Percentiles rank a stretch among this genome's conserved stretches.
These are phyloP conservation scores for Calliphora vicina DNA, from an alignment of 1,140 invertebrate genomes.

Conservation along the genomic window DNA sequence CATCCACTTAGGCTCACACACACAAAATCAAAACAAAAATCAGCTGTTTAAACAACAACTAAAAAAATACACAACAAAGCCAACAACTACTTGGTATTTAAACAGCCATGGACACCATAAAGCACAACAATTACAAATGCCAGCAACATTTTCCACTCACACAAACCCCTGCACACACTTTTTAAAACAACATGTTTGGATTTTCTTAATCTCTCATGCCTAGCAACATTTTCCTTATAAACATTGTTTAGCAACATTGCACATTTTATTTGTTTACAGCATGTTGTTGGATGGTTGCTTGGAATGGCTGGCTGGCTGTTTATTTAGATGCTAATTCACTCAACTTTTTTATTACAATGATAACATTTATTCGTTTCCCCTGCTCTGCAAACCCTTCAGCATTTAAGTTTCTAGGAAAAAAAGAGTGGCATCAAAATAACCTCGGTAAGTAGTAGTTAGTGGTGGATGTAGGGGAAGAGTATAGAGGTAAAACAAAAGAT, in stretches of 20 bases:
- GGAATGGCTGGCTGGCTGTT: neutral
- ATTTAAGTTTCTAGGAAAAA: neutral
- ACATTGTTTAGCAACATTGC: neutral
- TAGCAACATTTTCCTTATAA: too few species aligned
- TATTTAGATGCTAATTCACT: neutral
- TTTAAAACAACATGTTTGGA: neutral
- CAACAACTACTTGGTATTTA: neutral
- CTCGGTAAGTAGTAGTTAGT: neutral
- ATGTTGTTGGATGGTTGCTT: neutral
- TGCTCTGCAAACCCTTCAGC: neutral
- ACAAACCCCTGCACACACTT: too few species aligned
- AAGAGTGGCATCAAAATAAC: neutral
- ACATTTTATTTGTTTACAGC: neutral
- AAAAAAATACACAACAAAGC: neutral
- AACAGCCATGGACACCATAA: too few species aligned
- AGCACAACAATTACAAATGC: too few species aligned
- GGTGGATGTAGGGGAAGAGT: too few species aligned
- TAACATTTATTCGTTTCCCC: neutral
- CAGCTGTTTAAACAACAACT: constrained; percentile 24
- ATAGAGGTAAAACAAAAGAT: neutral
- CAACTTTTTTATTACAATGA: neutral
- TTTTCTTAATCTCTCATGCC: too few species aligned
- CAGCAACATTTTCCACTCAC: too few species aligned
- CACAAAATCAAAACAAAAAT: constrained; percentile 24
- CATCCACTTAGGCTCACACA: neutral